A percentile compares a stretch with the other conserved stretches of the same genome.
Conservation (phyloP, 2,888 invertebrate species). For the Aethes cnicana region DNA sequence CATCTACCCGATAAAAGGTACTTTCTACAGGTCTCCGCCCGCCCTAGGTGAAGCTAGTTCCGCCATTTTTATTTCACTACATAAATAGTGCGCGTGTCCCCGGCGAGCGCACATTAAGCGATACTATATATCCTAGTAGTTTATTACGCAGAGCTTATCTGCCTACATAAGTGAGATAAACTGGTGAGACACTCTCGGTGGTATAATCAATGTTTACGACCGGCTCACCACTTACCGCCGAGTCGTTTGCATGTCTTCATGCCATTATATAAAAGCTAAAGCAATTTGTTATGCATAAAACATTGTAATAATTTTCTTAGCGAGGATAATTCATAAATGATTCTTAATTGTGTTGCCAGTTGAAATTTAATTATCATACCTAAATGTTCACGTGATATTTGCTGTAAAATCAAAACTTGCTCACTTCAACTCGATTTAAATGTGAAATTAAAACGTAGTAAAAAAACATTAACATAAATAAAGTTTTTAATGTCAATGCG, state of each 20-base stretch:
- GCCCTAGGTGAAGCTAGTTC: too few species aligned
- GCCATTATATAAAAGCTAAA: constrained; percentile 27
- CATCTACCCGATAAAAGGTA: too few species aligned
- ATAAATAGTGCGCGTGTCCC: neutral
- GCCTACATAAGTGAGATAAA: constrained; percentile 29
- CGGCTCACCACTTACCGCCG: constrained; percentile 21
- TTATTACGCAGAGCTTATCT: constrained; percentile 24
- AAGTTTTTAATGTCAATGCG: neutral
- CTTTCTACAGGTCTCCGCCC: too few species aligned
- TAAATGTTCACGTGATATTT: too few species aligned
- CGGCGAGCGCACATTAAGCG: constrained; percentile 6
- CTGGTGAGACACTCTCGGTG: constrained; percentile 18
- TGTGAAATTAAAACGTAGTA: neutral
- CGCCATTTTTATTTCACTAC: neutral
- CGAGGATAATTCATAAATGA: constrained; percentile 23
- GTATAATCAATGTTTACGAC: constrained; percentile 28
- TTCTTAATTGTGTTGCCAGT: constrained; percentile 12
- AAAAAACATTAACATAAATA: constrained; percentile 6
- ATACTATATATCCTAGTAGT: constrained; percentile 7
- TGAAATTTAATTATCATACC: neutral
- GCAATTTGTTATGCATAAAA: constrained; percentile 31
- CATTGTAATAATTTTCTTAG: constrained; percentile 29
- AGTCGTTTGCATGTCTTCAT: constrained; percentile 31
- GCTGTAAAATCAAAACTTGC: too few species aligned
- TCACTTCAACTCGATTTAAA: too few species aligned